Evolutionary conservation across 2,113 vertebrate species (phyloP).

Genomic region (Pleuronectes platessa): DNA sequence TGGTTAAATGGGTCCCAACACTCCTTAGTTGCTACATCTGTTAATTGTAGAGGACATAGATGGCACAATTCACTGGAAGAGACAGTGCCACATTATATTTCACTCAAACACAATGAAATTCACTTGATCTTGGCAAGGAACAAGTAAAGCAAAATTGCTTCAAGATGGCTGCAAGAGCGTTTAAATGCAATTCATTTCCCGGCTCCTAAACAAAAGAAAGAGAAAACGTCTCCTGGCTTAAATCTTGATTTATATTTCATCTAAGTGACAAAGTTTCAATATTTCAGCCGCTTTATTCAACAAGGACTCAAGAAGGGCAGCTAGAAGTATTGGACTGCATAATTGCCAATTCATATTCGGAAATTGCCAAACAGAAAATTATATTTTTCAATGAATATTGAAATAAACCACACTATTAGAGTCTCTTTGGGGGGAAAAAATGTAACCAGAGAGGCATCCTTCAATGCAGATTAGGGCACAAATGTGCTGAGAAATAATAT

Average conservation of each 20-base stretch:
- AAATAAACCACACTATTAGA: constrained; percentile 79
- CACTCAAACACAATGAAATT: constrained; percentile 74
- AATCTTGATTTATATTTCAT: constrained; percentile 65
- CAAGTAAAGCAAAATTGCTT: constrained; percentile 64
- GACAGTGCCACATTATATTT: constrained; percentile 71
- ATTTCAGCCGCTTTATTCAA: constrained; percentile 74
- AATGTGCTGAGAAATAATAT: constrained; percentile 83
- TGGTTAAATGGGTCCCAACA: constrained; percentile 58
- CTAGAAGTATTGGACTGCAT: constrained; percentile 74
- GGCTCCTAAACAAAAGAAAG: constrained; percentile 36
- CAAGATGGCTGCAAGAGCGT: constrained; percentile 62
- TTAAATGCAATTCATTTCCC: constrained; percentile 72
- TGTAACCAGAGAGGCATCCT: constrained; percentile 74
- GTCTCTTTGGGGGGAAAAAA: constrained; percentile 67
- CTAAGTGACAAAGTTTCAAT: constrained; percentile 76
- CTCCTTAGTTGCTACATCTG: constrained; percentile 66
- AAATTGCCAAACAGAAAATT: constrained; percentile 82
- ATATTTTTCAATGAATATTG: constrained; percentile 78
- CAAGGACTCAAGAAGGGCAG: constrained; percentile 69
- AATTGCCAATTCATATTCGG: constrained; percentile 79
- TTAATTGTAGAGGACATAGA: constrained; percentile 74
- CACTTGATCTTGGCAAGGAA: constrained; percentile 68
- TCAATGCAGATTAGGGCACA: constrained; percentile 81
- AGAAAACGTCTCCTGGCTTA: constrained; percentile 40
- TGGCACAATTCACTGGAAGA: constrained; percentile 74